A percentile compares a stretch with the other conserved stretches of the same genome.
phyloP scores from a whole-genome alignment of 1,140 invertebrate genomes.

The Achatina immaculata region DNA sequence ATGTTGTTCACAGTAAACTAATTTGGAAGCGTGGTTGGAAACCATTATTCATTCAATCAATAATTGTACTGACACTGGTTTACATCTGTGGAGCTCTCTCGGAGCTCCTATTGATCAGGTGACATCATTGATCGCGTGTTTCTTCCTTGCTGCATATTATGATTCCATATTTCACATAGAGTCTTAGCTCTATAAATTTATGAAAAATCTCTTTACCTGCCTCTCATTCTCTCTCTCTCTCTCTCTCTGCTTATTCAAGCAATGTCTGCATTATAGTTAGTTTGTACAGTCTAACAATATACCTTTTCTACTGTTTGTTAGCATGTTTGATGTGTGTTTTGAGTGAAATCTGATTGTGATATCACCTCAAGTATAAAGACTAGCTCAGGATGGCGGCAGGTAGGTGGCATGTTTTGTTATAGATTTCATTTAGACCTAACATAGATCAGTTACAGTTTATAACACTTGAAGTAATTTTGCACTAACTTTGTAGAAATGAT shows the following conservation, averaged over 20 bases:
- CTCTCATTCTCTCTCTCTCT: too few species aligned
- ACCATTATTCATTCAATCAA: not conserved
- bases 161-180: too few species aligned
- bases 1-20: too few species aligned
- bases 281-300: not conserved
- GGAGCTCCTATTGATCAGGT: not conserved
- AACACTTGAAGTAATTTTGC: too few species aligned
- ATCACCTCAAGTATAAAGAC: not conserved
- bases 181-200: too few species aligned
- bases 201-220: too few species aligned
- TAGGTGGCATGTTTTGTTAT: not conserved
- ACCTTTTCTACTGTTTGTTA: not conserved
- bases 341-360: not conserved
- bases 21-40: too few species aligned
- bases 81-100: not conserved
- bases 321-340: not conserved
- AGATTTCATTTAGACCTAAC: too few species aligned
- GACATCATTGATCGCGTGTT: not conserved
- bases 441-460: too few species aligned
- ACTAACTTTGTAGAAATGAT: too few species aligned
- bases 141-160: too few species aligned
- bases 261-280: not conserved
- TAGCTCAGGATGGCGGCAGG: slow-evolving; percentile 8
- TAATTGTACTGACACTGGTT: not conserved
- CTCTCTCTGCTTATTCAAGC: too few species aligned